phyloP scores from a whole-genome alignment of 2,797 vertebrate genomes.

The Xerus rutilus region DNA sequence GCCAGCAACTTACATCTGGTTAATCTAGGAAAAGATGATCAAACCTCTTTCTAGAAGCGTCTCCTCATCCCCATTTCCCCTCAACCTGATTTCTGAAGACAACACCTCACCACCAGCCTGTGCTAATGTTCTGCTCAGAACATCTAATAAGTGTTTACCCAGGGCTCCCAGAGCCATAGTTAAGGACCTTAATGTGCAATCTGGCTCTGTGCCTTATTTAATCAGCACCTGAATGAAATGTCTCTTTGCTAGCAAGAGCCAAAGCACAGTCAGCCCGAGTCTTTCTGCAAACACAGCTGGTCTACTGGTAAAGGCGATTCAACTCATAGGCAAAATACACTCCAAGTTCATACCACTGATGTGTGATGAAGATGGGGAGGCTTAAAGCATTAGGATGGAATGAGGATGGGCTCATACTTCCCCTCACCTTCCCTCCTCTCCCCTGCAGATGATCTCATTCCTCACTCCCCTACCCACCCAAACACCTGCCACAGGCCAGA shows the following conservation, averaged over 20 bases:
- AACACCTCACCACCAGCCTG: slow-evolving; percentile 46
- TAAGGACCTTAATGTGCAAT: slow-evolving; percentile 77
- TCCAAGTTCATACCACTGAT: slow-evolving; percentile 32
- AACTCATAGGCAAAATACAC: slow-evolving; percentile 71
- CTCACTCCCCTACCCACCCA: slow-evolving; percentile 1
- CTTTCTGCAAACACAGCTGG: slow-evolving; percentile 80
- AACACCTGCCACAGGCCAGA: not conserved
- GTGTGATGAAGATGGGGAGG: not conserved
- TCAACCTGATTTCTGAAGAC: slow-evolving; percentile 69
- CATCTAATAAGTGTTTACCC: slow-evolving; percentile 76
- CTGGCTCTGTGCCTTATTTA: slow-evolving; percentile 78
- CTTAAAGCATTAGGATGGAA: not conserved
- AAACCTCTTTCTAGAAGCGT: slow-evolving; percentile 43
- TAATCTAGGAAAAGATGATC: slow-evolving; percentile 54
- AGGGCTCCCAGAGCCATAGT: slow-evolving; percentile 70
- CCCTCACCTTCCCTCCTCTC: slow-evolving; percentile 14
- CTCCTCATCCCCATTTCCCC: slow-evolving; percentile 20
- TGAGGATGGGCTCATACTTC: not conserved
- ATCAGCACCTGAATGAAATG: slow-evolving; percentile 82
- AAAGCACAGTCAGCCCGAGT: slow-evolving; percentile 70
- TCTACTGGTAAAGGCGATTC: slow-evolving; percentile 67
- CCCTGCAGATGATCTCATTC: not conserved
- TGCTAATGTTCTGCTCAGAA: slow-evolving; percentile 63
- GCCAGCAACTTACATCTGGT: not conserved
- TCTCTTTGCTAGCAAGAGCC: slow-evolving; percentile 77